Percentiles rank a stretch among this genome's conserved stretches.
These are phyloP conservation scores for Ruditapes philippinarum DNA, from an alignment of 1,140 invertebrate genomes.

Conservation along the genomic window DNA sequence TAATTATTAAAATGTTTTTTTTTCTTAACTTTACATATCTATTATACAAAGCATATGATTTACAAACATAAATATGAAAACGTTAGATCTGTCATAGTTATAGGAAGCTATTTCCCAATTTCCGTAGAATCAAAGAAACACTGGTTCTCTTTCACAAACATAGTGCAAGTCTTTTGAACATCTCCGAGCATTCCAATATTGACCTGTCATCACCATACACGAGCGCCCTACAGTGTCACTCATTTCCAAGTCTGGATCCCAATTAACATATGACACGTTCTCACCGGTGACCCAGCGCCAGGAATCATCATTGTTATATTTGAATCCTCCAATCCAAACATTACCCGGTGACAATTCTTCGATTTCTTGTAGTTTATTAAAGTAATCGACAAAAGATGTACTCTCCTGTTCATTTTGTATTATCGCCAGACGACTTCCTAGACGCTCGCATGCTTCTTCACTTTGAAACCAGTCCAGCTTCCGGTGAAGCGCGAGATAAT, in stretches of 20 bases:
- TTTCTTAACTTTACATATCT: too few relatives aligned
- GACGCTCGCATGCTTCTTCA: constrained; percentile 62
- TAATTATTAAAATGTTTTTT: too few relatives aligned
- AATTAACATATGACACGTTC: constrained; percentile 42
- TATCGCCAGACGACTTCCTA: constrained; percentile 63
- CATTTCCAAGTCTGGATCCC: constrained; percentile 7
- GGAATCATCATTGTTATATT: constrained; percentile 1
- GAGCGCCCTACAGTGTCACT: neutral
- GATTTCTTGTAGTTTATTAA: neutral
- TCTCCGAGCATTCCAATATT: constrained; percentile 18
- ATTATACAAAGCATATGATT: too few relatives aligned
- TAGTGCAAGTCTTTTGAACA: constrained; percentile 43
- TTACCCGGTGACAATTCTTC: neutral
- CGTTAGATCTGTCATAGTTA: too few relatives aligned
- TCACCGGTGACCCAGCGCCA: constrained; percentile 66
- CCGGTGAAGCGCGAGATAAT: constrained; percentile 44
- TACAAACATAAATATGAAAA: too few relatives aligned
- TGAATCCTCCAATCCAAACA: constrained; percentile 63
- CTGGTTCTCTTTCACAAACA: constrained; percentile 56
- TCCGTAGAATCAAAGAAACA: neutral
- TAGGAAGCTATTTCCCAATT: too few relatives aligned
- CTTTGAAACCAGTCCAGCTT: constrained; percentile 53
- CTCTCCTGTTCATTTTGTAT: constrained; percentile 52
- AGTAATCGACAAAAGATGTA: constrained; percentile 10
- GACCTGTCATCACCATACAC: neutral